Evolutionary conservation across 2,113 vertebrate species (phyloP).

Genomic region (Miniopterus natalensis): DNA sequence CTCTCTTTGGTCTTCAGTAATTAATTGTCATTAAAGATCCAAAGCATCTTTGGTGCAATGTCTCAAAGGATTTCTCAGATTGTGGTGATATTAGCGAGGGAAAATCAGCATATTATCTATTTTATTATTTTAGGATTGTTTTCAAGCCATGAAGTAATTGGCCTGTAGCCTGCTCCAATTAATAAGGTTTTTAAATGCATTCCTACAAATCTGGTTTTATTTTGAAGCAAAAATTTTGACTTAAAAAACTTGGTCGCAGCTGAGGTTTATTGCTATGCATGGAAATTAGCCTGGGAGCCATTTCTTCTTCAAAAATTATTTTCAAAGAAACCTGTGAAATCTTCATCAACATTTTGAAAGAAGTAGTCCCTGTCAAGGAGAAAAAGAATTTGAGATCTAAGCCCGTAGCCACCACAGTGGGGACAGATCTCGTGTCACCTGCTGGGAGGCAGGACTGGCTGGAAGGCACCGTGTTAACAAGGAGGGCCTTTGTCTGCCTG

Average conservation of each 20-base stretch:
- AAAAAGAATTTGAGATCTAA: constrained; percentile 68
- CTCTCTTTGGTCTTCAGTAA: constrained; percentile 11
- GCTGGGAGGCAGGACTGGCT: constrained; percentile 37
- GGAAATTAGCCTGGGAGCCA: constrained; percentile 38
- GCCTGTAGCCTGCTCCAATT: constrained; percentile 1
- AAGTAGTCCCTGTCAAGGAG: constrained; percentile 43
- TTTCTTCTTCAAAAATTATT: constrained; percentile 69
- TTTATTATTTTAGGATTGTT: constrained; percentile 66
- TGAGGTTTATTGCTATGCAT: constrained; percentile 43
- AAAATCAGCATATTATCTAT: background rate
- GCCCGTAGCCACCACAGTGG: background rate
- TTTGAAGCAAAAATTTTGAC: constrained; percentile 63
- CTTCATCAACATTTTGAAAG: constrained; percentile 61
- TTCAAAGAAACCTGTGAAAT: constrained; percentile 77
- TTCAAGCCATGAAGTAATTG: constrained; percentile 57
- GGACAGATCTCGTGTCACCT: background rate
- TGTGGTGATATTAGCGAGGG: background rate
- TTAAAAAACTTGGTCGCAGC: constrained; percentile 29
- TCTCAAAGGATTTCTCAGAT: background rate
- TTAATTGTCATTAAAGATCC: constrained; percentile 45
- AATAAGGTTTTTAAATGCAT: constrained; percentile 55
- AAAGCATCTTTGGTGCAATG: background rate
- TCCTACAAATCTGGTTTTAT: constrained; percentile 47
- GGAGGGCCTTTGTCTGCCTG: background rate
- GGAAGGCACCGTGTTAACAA: background rate